Evolutionary conservation across 23 tunicate species (phyloP), one percentile per base, ranked within the genome.

Genomic region (Clavelina lepadiformis): DNA sequence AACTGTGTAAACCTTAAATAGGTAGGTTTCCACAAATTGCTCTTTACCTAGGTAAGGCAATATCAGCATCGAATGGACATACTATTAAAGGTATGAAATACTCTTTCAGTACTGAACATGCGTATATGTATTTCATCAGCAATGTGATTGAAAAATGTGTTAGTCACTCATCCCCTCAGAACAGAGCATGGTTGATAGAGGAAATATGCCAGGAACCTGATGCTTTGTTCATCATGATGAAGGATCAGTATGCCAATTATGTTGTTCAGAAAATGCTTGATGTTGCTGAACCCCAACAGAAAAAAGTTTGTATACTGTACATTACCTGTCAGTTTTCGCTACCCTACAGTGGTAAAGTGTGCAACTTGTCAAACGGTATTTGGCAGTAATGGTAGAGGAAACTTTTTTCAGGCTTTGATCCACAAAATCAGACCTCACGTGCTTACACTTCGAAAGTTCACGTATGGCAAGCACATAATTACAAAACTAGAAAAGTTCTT

Each of bases 101-200:
- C n/a, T n/a, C n/a, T n/a, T n/a, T n/a, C n/a, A n/a, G n/a, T n/a
- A n/a, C n/a, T n/a, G n/a, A n/a, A n/a, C n/a, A n/a, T n/a, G n/a
- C n/a, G n/a, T n/a, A n/a, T n/a, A n/a, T n/a, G n/a, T n/a, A n/a
- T 51, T 3, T 33, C 32, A 20, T 18, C 63, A 88, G 95, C 76
- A 94, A 94, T 71, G 99, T 94, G 36, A 92, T 94, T 20, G 99
- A 94, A 78, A 94, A 94, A 47, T 94, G 99, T 58, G 95, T 94
- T 54, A 85, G 83, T 44, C 88, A 80, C 50, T 70, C 91, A 5
- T 80, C 95, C 5, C 77, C 76, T 3, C 60, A 75, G 49, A 82
- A 70, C 25, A 53, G 99, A 26, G 86, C 95, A 11, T 70, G 84
- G 69, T 36, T 94, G 77, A 94, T 94, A 28, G 99, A 94, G n/a